Conservation (phyloP, 2,797 vertebrate species). For the Parotocinclus haroldoi region DNA sequence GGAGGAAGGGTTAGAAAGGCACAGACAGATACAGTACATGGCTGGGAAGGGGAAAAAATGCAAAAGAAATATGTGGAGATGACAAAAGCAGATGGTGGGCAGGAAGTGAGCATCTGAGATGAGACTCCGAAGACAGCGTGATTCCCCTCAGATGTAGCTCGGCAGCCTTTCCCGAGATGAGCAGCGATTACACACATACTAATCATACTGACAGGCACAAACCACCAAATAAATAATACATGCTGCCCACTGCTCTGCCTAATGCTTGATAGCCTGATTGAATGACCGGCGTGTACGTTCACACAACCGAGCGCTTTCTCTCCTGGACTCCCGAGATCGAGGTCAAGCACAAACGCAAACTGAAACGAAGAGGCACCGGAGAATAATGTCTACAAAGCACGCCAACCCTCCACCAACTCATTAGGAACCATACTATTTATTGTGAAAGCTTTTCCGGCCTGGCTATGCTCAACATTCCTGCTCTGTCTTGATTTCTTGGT, state of each 20-base stretch:
- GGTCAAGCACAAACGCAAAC: slow-evolving; percentile 48
- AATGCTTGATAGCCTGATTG: slow-evolving; percentile 66
- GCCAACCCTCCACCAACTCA: slow-evolving; percentile 43
- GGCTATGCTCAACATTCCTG: not conserved
- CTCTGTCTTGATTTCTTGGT: slow-evolving; percentile 2
- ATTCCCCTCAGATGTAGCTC: slow-evolving; percentile 75
- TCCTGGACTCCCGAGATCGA: not conserved
- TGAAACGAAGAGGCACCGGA: slow-evolving; percentile 52
- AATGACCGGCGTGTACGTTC: slow-evolving; percentile 65
- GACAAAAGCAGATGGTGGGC: slow-evolving; percentile 79
- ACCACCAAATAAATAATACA: slow-evolving; percentile 79
- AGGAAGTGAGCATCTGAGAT: slow-evolving; percentile 70
- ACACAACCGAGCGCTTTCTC: slow-evolving; percentile 40
- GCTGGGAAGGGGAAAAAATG: slow-evolving; percentile 63
- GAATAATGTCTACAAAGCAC: slow-evolving; percentile 59
- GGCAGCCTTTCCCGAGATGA: slow-evolving; percentile 71
- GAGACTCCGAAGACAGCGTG: slow-evolving; percentile 69
- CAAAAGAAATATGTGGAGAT: slow-evolving; percentile 74
- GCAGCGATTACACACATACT: slow-evolving; percentile 79
- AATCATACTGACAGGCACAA: slow-evolving; percentile 81
- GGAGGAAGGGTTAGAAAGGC: slow-evolving; percentile 41
- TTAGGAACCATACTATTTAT: not conserved
- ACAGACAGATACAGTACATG: slow-evolving; percentile 49
- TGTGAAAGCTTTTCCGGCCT: slow-evolving; percentile 9
- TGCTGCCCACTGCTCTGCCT: slow-evolving; percentile 74